Base-by-base conservation (phyloP, 2,888 invertebrate genomes). In the Scaptomyza flava region DNA sequence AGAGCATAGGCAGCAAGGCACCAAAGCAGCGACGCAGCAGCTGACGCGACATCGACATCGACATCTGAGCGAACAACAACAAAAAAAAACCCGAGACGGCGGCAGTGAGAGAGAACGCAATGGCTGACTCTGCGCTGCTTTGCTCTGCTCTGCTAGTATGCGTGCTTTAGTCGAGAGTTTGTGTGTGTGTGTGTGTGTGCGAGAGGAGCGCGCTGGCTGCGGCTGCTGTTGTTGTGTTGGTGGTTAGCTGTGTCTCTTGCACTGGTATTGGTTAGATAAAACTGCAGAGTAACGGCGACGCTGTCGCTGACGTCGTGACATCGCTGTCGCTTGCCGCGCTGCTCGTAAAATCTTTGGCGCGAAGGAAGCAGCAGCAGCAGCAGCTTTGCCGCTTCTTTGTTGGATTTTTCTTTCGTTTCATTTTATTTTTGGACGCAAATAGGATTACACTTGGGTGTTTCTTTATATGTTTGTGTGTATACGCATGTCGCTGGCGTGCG, bases 401-500 rank as follows among this genome's bases (percentile, higher is more conserved):
- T 84, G 79, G 77, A 85, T 80, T 85, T 85, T 80, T 81, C 62
- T 79, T 70, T 67, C 66, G 64, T 77, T 73, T 57, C 56, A 43
- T 83, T 78, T 70, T 73, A 63, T 73, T 86, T 87, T 86, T 74
- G 83, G 88, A 67, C 75, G 78, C 78, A 83, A 88, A 84, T 88
- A 84, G 84, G 84, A 84, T 84, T 84, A 84, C 81, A 62, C 46
- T 64, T 70, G 56, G 52, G 56, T 68, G 51, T 59, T 48, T 54
- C 23, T 53, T 34, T 47, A 30, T 57, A n/a, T 72, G 11, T 47
- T 47, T 69, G 47, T 57, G 41, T 63, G 51, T 67, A 60, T 62
- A 75, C 79, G 80, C 72, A 77, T 68, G 66, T 64, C 66, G 77
- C 23, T 76, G 52, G 86, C 77, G 72, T 80, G 68, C 58, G 77